A percentile compares a stretch with the other conserved stretches of the same genome.
These are phyloP conservation scores for Drosophila mimica DNA, from an alignment of 2,888 invertebrate species.

Conservation along the genomic window DNA sequence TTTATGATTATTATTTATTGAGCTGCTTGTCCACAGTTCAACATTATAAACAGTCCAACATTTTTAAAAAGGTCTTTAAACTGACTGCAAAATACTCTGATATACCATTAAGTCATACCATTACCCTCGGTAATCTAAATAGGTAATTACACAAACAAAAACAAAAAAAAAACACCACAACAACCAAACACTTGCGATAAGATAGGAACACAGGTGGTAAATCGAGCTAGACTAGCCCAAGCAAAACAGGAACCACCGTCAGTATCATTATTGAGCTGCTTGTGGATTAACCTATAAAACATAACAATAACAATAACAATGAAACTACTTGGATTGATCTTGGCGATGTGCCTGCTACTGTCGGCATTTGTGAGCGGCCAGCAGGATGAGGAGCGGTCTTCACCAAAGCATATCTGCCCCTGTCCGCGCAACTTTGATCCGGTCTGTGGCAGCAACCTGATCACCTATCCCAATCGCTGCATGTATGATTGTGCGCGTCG, in stretches of 20 bases:
- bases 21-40: background rate
- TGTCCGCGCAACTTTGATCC: conserved; percentile 80
- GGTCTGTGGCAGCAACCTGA: conserved; percentile 73
- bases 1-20: background rate
- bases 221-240: conserved; percentile 13
- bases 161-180: background rate
- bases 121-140: background rate
- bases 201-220: conserved; percentile 46
- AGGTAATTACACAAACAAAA: conserved; percentile 1
- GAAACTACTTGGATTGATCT: conserved; percentile 61
- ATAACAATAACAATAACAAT: conserved; percentile 29
- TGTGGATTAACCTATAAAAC: conserved; percentile 62
- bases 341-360: conserved; percentile 67
- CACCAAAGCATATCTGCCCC: conserved; percentile 52
- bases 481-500: conserved; percentile 70
- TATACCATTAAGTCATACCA: background rate
- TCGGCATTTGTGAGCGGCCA: conserved; percentile 43
- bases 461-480: conserved; percentile 79
- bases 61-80: too few species aligned
- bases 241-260: conserved; percentile 18
- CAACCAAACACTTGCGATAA: conserved; percentile 53
- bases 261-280: conserved; percentile 58
- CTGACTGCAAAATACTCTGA: background rate
- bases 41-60: background rate
- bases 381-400: background rate